Conservation (phyloP, 2,797 vertebrate genomes). For the Cuculus canorus region DNA sequence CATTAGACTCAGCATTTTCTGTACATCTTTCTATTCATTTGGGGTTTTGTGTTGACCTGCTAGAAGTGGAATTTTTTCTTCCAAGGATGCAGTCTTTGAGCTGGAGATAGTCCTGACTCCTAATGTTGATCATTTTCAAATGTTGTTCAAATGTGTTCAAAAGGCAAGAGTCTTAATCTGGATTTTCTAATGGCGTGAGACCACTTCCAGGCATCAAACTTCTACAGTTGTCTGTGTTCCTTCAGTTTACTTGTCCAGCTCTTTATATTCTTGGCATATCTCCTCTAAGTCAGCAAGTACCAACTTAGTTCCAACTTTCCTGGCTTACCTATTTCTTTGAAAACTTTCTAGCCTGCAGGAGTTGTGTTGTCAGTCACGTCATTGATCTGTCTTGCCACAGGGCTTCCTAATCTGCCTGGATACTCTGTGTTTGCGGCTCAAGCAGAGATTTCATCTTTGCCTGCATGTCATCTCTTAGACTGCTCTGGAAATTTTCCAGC, state of each 20-base stretch:
- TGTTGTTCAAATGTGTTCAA: not conserved
- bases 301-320: conserved; percentile 10
- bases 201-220: not conserved
- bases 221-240: not conserved
- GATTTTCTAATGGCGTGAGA: not conserved
- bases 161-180: not conserved
- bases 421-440: conserved; percentile 13
- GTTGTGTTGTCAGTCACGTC: conserved; percentile 40
- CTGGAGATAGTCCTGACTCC: not conserved
- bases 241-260: not conserved
- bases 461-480: conserved; percentile 41
- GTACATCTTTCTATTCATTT: not conserved
- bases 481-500: conserved; percentile 51
- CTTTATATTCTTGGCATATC: not conserved
- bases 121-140: not conserved
- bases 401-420: conserved; percentile 56
- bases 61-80: not conserved
- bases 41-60: not conserved
- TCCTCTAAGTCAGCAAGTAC: not conserved
- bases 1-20: not conserved
- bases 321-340: conserved; percentile 28
- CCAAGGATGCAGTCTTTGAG: not conserved
- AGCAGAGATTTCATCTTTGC: conserved; percentile 53
- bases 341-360: conserved; percentile 47
- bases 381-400: conserved; percentile 57